Evolutionary conservation across 2,113 vertebrate genomes (phyloP), one percentile per base, ranked within the genome.

Genomic region (Sporophila hypoxantha): DNA sequence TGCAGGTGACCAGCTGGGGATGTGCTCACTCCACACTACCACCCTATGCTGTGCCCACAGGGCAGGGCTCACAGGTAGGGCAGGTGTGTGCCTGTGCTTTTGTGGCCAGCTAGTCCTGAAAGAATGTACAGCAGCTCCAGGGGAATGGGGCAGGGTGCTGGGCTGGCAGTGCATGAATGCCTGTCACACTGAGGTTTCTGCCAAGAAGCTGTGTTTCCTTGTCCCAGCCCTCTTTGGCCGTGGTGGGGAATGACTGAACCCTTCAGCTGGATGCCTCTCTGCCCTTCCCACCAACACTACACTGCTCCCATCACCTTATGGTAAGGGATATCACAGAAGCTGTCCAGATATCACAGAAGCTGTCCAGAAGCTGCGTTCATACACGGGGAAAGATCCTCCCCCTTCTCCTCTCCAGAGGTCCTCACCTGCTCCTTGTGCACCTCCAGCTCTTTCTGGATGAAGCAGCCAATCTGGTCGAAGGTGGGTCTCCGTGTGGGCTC

Each of bases 401-500:
- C 14, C 18, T 37, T 67, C 62, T 42, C 32, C 55, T 37, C 39
- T 73, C n/a, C 16, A n/a, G 36, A 79, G n/a, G 12, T 44, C 29
- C 96, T 97, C 89, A 98, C 98, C 94, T 93, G 96, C 39, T 96
- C 96, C 60, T 85, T 97, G 18, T 60, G 96, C 9, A 6, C 59
- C 19, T 93, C 97, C 41, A 97, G 96, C 71, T 98, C 97, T 56
- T 96, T 97, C 92, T 98, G 96, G 46, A 99, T 98, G 92, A 99
- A 96, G 87, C 96, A 96, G 50, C 94, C 62, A 65, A 99, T 98
- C 96, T 98, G 98, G 87, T 96, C 96, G 15, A 99, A 99, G 9
- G 97, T 99, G 0, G 99, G 99, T 56, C 99, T 97, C 32, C 73
- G 90, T 1, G 98, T 99, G 5, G 99, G 98, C 90, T 99, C 98